These are phyloP conservation scores for Chrysemys picta DNA, from an alignment of 2,113 vertebrate genomes.

Conservation along the genomic window DNA sequence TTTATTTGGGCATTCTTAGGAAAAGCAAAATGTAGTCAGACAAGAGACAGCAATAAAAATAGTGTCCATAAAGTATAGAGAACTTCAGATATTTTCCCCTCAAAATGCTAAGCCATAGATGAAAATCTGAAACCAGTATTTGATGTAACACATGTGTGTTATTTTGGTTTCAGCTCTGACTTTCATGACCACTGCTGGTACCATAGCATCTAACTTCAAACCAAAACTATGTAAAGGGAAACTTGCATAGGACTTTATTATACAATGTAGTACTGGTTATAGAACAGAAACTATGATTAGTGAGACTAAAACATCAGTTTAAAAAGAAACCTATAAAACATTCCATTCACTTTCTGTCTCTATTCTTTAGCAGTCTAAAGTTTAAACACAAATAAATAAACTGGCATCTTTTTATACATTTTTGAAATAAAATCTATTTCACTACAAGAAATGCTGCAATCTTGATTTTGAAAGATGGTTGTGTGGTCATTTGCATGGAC, in stretches of 20 bases:
- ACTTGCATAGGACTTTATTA: background rate
- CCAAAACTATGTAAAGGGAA: background rate
- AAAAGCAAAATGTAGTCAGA: background rate
- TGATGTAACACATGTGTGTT: background rate
- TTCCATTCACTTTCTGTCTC: background rate
- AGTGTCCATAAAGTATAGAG: background rate
- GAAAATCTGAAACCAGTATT: background rate
- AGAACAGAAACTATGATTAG: background rate
- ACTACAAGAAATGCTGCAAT: background rate
- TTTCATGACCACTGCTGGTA: background rate
- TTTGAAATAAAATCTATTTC: background rate
- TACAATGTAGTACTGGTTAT: background rate
- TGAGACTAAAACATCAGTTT: background rate
- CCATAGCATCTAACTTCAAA: background rate
- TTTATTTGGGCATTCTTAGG: background rate
- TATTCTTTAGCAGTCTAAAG: background rate
- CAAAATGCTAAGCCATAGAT: background rate
- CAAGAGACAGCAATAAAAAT: background rate
- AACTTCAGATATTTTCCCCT: background rate
- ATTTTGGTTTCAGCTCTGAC: background rate
- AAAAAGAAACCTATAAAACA: background rate
- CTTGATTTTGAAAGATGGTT: background rate
- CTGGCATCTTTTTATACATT: background rate
- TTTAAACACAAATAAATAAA: slow-evolving; percentile 26
- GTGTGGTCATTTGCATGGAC: background rate